These are phyloP conservation scores for Tipula lateralis DNA, from an alignment of 2,888 invertebrate species.

Conservation along the genomic window DNA sequence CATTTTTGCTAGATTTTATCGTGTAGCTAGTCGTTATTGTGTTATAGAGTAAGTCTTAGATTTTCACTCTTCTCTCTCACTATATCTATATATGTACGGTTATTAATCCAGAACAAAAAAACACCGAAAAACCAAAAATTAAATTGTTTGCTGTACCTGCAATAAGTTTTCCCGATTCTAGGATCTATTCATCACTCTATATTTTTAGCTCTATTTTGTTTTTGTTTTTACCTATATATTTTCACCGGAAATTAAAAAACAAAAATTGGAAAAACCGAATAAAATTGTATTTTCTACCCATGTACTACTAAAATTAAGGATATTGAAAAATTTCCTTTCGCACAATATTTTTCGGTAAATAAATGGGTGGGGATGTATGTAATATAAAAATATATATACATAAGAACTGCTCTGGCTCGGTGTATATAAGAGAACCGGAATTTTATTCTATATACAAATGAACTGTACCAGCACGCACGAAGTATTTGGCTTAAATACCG, in stretches of 20 bases:
- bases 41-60: not conserved
- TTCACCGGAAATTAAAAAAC: constrained; percentile 3
- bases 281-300: not conserved
- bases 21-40: not conserved
- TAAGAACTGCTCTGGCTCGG: not conserved
- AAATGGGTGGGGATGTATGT: not conserved
- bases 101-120: not conserved
- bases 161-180: not conserved
- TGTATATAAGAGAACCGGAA: not conserved
- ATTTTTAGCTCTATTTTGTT: not conserved
- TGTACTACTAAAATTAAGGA: constrained; percentile 9
- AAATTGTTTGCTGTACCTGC: not conserved
- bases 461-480: not conserved
- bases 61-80: not conserved
- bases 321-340: constrained; percentile 19
- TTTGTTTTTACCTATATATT: not conserved
- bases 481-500: not conserved
- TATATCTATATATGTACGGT: not conserved
- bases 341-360: not conserved
- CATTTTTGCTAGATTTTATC: constrained; percentile 51
- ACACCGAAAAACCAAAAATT: not conserved
- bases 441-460: not conserved
- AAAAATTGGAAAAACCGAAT: not conserved
- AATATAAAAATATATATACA: not conserved
- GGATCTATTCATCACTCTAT: not conserved